Evolutionary conservation across 2,888 invertebrate genomes (phyloP).

Genomic region (Sminthurides aquaticus): DNA sequence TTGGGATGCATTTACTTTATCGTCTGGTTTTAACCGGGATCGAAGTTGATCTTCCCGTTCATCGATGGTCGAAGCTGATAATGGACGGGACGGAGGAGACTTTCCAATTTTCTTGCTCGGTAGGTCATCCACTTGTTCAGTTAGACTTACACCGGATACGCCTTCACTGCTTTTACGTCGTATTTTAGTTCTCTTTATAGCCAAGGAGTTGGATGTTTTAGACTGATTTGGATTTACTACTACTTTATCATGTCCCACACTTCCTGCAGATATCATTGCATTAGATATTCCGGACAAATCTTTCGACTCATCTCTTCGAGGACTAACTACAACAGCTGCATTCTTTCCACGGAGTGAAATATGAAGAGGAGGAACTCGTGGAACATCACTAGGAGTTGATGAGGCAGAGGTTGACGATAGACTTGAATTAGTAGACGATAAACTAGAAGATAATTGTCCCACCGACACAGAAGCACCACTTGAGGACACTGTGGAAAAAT

Average conservation of each 20-base stretch:
- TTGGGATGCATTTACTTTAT: neutral
- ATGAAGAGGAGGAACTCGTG: conserved; percentile 78
- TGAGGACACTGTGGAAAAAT: neutral
- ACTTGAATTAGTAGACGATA: neutral
- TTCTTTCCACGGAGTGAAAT: conserved; percentile 77
- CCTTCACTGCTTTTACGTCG: neutral
- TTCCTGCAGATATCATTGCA: too few relatives aligned
- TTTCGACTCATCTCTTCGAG: conserved; percentile 45
- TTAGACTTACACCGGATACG: neutral
- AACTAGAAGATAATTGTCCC: neutral
- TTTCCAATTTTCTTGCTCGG: neutral
- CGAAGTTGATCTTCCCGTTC: neutral
- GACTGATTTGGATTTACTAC: neutral
- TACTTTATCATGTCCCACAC: too few relatives aligned
- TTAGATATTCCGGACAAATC: neutral
- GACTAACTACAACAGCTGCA: conserved; percentile 67
- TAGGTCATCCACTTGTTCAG: neutral
- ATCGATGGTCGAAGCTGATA: neutral
- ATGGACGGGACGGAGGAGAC: neutral
- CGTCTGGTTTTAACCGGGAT: neutral
- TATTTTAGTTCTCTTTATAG: neutral
- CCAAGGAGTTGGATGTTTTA: neutral
- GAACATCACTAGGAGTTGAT: conserved; percentile 54
- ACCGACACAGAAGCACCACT: neutral
- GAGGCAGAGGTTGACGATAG: neutral